phyloP scores from a whole-genome alignment of 2,888 invertebrate species.

The Leucozona laternaria region DNA sequence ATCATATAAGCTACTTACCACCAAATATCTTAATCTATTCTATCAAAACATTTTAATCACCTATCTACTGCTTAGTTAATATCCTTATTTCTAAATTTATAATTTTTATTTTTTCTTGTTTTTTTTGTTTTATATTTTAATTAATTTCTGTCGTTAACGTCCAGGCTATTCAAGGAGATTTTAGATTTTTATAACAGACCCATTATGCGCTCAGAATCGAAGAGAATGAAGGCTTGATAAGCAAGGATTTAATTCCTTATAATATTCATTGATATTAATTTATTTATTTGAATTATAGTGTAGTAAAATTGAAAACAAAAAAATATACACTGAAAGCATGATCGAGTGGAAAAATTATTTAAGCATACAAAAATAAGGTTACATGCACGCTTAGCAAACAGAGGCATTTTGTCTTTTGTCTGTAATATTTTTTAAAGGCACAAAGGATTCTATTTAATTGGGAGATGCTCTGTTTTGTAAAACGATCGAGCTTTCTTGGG shows the following conservation, averaged over 20 bases:
- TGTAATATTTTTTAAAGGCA: slow-evolving; percentile 8
- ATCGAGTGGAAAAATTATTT: slow-evolving; percentile 39
- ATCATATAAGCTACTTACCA: slow-evolving; percentile 30
- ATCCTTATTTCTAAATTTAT: slow-evolving; percentile 19
- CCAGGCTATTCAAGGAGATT: slow-evolving; percentile 1
- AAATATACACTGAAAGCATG: slow-evolving; percentile 44
- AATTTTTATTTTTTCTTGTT: background rate
- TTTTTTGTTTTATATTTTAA: background rate
- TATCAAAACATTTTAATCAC: slow-evolving; percentile 26
- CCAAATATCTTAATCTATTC: slow-evolving; percentile 45
- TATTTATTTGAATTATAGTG: background rate
- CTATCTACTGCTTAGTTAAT: slow-evolving; percentile 39
- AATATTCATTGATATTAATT: background rate
- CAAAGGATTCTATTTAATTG: slow-evolving; percentile 13
- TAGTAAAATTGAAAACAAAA: slow-evolving; percentile 24
- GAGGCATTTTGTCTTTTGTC: slow-evolving; percentile 24
- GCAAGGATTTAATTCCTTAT: slow-evolving; percentile 26
- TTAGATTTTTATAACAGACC: slow-evolving; percentile 1
- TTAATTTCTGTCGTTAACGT: background rate
- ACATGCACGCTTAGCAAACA: slow-evolving; percentile 44
- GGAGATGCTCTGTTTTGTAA: slow-evolving; percentile 22
- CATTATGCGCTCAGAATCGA: slow-evolving; percentile 41
- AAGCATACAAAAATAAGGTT: slow-evolving; percentile 36
- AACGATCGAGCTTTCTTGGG: slow-evolving; percentile 40
- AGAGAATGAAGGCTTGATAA: slow-evolving; percentile 49